These are phyloP conservation scores for Pteronura brasiliensis DNA, from an alignment of 2,113 vertebrate genomes.

Conservation along the genomic window DNA sequence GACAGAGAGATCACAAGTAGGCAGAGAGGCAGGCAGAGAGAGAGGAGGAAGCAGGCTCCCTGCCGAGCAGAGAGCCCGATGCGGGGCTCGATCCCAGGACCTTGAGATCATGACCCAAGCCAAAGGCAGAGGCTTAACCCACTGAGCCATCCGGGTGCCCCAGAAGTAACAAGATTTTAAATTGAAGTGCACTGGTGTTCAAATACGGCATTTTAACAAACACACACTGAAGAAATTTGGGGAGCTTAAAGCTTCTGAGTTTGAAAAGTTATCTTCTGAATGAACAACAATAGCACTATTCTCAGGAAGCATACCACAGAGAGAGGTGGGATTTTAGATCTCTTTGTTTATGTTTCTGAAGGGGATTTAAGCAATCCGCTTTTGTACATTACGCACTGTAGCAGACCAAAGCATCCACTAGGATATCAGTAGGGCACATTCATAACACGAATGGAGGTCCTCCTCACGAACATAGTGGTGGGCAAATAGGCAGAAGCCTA, in stretches of 20 bases:
- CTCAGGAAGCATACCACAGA: slow-evolving; percentile 48
- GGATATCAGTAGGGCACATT: slow-evolving; percentile 28
- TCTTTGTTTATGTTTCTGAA: slow-evolving; percentile 25
- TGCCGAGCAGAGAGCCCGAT: no score
- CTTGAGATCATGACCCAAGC: no score
- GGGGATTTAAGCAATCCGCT: slow-evolving; percentile 61
- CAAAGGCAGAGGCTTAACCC: no score
- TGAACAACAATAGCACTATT: slow-evolving; percentile 50
- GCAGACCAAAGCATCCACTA: slow-evolving; percentile 47
- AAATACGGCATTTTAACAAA: background rate
- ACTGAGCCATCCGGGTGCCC: no score
- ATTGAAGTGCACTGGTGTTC: background rate
- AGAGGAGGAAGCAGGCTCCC: no score
- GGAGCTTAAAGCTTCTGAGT: background rate
- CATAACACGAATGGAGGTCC: background rate
- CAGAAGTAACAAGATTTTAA: background rate
- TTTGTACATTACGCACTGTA: slow-evolving; percentile 15
- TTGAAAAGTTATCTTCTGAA: slow-evolving; percentile 40
- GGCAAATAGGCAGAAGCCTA: background rate
- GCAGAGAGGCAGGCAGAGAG: no score
- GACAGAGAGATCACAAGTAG: no score
- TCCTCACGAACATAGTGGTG: background rate
- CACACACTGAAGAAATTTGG: background rate
- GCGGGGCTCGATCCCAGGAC: no score
- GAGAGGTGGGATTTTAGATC: slow-evolving; percentile 27